Conservation (phyloP, 2,888 invertebrate genomes). For the Galeopsomyia nigrocyanea region DNA sequence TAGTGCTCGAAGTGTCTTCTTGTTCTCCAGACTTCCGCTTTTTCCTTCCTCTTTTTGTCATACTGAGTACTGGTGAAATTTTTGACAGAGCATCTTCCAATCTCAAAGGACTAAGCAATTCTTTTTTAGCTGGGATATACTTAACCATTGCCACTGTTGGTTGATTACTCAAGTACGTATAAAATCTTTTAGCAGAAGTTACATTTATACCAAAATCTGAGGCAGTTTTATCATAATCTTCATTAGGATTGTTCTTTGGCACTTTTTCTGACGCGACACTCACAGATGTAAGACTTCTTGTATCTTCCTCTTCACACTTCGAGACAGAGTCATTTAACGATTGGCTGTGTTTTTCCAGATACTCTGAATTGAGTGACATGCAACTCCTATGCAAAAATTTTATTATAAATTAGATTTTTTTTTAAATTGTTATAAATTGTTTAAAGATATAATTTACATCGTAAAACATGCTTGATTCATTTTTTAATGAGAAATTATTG, state of each 20-base stretch:
- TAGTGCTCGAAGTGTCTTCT: too few relatives aligned
- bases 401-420: too few relatives aligned
- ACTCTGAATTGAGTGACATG: neutral
- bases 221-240: conserved; percentile 11
- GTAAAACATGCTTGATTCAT: too few relatives aligned
- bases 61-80: conserved; percentile 10
- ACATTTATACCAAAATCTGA: conserved; percentile 9
- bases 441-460: too few relatives aligned
- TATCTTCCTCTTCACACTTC: conserved; percentile 3
- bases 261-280: conserved; percentile 5
- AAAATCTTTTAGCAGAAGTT: conserved; percentile 17
- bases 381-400: too few relatives aligned
- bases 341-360: neutral
- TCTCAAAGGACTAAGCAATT: neutral
- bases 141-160: conserved; percentile 21
- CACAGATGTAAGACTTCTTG: neutral
- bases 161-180: conserved; percentile 16
- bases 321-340: neutral
- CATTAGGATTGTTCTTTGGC: too few relatives aligned
- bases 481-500: too few relatives aligned
- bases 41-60: conserved; percentile 20
- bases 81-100: neutral
- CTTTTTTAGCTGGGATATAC: conserved; percentile 9
- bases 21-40: neutral
- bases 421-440: too few relatives aligned